Base-by-base conservation (phyloP, 2,113 vertebrate species). In the Peucedramus taeniatus region DNA sequence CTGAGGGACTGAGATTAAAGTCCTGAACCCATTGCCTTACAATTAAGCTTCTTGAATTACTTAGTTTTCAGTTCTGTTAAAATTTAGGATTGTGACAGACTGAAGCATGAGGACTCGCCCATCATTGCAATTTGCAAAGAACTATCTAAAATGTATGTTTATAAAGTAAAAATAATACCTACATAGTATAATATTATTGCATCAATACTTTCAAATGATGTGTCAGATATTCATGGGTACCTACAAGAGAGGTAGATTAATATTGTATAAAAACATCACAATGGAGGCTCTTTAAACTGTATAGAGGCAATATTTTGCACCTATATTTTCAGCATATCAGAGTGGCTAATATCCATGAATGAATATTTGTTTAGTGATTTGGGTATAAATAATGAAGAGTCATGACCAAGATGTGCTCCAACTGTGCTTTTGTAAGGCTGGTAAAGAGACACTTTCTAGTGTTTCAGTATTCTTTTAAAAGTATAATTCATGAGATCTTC, bases 131-230 rank as follows among this genome's bases (percentile, higher is more conserved):
- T 93, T 97, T 91, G 13, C 50, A 63, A 89, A 59, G 59, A 74
- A 26, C 4, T 6, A 5, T 24, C 16, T 49, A 75, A 91, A 51
- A 33, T 51, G 24, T 76, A n/a, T 7, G 7, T 91, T 93, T 90
- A 70, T 51, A 94, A 75, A 84, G 88, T 74, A 94, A 95, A 88
- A 70, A 71, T 72, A 69, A 59, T 81, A 93, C 83, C 15, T 57
- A 83, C 81, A 37, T 27, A 24, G 15, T n/a, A 42, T 47, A 80
- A 24, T 74, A 83, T 84, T 87, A 71, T 54, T 94, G 20, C 23
- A 71, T 50, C 33, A 53, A 33, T 86, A 65, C 26, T 92, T 97
- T 95, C 59, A 91, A n/a, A 22, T 75, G 22, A 7, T 26, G 2
- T 42, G 45, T 37, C 30, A 75, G 35, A 54, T 92, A 63, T 60